Base-by-base conservation (phyloP, 2,888 invertebrate species). In the Scelioninae gen. 1 region DNA sequence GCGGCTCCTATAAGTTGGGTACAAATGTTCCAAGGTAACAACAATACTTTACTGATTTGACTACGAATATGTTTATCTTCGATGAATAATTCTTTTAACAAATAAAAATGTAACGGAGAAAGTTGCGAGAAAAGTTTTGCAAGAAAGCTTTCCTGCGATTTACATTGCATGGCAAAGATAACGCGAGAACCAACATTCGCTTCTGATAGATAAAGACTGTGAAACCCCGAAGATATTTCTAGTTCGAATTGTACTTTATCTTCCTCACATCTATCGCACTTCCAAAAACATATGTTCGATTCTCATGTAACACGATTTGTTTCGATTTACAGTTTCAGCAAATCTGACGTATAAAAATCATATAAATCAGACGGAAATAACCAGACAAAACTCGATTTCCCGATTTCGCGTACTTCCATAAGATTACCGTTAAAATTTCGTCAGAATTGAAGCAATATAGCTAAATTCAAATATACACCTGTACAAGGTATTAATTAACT, bases 111-210 rank as follows among this genome's bases (percentile, higher is more conserved):
- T 47, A 40, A 43, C 5, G n/a, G n/a, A 15, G 47, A 9, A 51
- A 49, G 49, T 49, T 49, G 4, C 0, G 29, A 2, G 11, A 9
- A 63, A 45, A 34, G 45, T 71, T 53, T 40, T 74, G n/a, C 31
- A 53, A 74, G 23, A 51, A 45, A 32, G 47, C 9, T 68, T 49
- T n/a, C 23, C 23, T 6, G 29, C 49, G 16, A 65, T 55, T 45
- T 74, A 45, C 58, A 34, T 58, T 38, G 56, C 58, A 58, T 31
- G 45, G 43, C 58, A 62, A 63, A 31, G 60, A 66, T 83, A 79
- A 66, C 55, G 60, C 75, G 78, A 75, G 78, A 71, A 75, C 78
- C 56, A 65, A 83, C 83, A 83, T 68, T 78, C 71, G 78, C 66
- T 75, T 63, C 49, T 60, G 58, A 72, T 69, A 74, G 83, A 83